Percentiles rank a stretch among this genome's conserved stretches.
phyloP scores from a whole-genome alignment of 2,113 vertebrate species.

The Crotalus viridis region DNA sequence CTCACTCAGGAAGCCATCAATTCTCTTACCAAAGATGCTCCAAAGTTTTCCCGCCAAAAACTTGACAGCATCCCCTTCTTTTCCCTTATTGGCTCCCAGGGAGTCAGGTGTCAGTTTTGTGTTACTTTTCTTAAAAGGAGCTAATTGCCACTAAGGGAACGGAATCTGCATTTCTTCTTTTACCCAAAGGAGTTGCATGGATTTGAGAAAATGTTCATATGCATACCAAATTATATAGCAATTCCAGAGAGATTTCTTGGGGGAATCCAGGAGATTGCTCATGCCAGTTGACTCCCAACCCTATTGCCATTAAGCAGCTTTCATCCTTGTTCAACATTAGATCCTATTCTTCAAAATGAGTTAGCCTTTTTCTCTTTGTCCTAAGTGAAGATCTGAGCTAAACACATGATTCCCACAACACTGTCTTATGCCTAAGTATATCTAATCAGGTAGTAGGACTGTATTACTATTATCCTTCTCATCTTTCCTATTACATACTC shows the following conservation, averaged over 20 bases:
- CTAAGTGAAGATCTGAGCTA: background rate
- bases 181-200: background rate
- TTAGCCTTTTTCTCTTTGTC: background rate
- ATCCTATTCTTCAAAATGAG: background rate
- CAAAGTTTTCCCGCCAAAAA: background rate
- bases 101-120: background rate
- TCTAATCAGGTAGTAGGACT: no score
- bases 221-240: background rate
- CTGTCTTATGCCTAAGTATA: no score
- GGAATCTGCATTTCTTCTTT: background rate
- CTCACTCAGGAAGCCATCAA: background rate
- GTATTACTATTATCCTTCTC: no score
- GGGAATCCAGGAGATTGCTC: background rate
- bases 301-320: background rate
- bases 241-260: background rate
- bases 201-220: background rate
- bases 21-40: background rate
- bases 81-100: background rate
- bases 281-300: background rate
- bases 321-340: background rate
- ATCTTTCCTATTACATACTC: no score
- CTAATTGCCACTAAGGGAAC: background rate
- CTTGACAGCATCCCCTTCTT: background rate
- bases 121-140: background rate
- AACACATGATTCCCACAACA: no score